Evolutionary conservation across 2,888 invertebrate species (phyloP).

Genomic region (Ormyrus rosae): DNA sequence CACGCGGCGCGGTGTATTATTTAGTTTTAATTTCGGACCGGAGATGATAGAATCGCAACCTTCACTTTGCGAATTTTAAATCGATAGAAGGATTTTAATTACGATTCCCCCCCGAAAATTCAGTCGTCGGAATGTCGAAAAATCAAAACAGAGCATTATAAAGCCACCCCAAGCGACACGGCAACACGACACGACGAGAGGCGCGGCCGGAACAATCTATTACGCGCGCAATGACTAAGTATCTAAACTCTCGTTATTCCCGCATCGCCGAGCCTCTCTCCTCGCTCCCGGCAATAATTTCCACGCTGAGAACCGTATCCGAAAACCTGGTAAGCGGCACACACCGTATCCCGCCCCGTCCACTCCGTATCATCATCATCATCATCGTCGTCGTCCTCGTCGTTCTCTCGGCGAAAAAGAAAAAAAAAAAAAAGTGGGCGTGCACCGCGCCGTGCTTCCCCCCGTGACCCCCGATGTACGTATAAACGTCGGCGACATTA

Average conservation of each 20-base stretch:
- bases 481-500: constrained; percentile 56
- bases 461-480: constrained; percentile 37
- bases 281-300: neutral
- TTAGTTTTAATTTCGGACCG: too few relatives aligned
- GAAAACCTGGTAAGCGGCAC: constrained; percentile 26
- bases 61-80: neutral
- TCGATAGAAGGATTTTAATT: neutral
- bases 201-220: neutral
- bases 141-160: neutral
- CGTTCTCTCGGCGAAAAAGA: too few relatives aligned
- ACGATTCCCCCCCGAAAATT: too few relatives aligned
- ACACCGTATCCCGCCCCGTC: neutral
- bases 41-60: too few relatives aligned
- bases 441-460: neutral
- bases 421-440: constrained; percentile 40
- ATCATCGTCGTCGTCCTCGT: neutral
- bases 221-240: neutral
- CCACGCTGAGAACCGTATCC: constrained; percentile 25
- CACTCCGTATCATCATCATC: constrained; percentile 25
- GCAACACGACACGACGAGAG: neutral
- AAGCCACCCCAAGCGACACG: neutral
- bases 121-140: too few relatives aligned
- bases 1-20: too few relatives aligned
- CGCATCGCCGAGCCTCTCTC: neutral
- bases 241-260: constrained; percentile 18